Evolutionary conservation across 2,888 invertebrate genomes (phyloP).

Genomic region (Calliphora vomitoria): DNA sequence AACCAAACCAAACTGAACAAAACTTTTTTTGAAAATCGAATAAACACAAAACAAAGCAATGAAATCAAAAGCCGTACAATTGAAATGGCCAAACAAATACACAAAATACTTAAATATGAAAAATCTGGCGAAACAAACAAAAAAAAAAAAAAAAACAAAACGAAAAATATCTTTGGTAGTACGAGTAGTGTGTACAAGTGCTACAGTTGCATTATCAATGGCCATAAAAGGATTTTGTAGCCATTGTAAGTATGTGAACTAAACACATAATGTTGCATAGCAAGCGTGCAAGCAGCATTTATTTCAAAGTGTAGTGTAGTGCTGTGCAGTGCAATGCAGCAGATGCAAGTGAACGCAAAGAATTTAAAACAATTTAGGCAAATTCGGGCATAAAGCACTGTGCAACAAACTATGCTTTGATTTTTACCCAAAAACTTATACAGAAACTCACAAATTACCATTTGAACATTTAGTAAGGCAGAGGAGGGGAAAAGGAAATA

Average conservation of each 20-base stretch:
- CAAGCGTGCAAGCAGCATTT: conserved; percentile 54
- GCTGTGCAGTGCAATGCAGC: conserved; percentile 10
- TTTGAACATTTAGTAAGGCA: conserved; percentile 51
- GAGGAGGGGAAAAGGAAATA: conserved; percentile 29
- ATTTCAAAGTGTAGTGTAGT: conserved; percentile 8
- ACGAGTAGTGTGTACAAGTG: conserved; percentile 58
- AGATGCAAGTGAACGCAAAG: conserved; percentile 69
- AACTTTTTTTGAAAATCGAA: conserved; percentile 9
- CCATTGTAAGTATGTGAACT: conserved; percentile 71
- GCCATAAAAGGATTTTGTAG: conserved; percentile 72
- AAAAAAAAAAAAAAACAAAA: neutral
- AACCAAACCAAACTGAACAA: conserved; percentile 30
- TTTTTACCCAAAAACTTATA: conserved; percentile 28
- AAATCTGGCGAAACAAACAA: conserved; percentile 29
- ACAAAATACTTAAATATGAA: conserved; percentile 43
- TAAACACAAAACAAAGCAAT: conserved; percentile 26
- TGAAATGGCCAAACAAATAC: conserved; percentile 62
- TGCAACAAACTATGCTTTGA: conserved; percentile 52
- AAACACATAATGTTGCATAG: conserved; percentile 66
- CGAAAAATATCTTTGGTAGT: conserved; percentile 34
- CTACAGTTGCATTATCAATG: conserved; percentile 72
- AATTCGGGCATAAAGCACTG: conserved; percentile 52
- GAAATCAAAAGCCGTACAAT: conserved; percentile 60
- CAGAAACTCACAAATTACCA: conserved; percentile 56
- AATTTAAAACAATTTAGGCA: conserved; percentile 69